Evolutionary conservation across 1,140 invertebrate genomes (phyloP).

Genomic region (Probaryconus sp.): DNA sequence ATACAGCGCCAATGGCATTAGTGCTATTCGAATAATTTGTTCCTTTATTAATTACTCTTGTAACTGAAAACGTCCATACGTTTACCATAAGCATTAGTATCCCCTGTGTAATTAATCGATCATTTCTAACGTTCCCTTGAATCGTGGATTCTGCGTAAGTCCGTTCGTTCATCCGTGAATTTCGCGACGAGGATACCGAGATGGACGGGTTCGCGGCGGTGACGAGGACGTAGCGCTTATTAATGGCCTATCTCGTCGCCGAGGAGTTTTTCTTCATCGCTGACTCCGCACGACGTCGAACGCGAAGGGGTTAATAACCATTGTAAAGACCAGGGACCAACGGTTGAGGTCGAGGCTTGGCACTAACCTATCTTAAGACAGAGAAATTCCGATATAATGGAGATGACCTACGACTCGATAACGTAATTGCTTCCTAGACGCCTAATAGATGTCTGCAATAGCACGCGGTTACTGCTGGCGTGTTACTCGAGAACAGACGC

Average conservation of each 20-base stretch:
- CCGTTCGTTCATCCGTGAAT: constrained; percentile 49
- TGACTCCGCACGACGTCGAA: constrained; percentile 58
- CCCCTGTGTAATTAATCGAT: constrained; percentile 41
- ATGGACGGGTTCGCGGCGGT: background rate
- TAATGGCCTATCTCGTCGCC: constrained; percentile 63
- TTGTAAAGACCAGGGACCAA: constrained; percentile 61
- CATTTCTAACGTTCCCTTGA: constrained; percentile 27
- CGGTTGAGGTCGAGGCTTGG: constrained; percentile 62
- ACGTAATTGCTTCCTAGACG: constrained; percentile 75
- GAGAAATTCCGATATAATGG: constrained; percentile 75
- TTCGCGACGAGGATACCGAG: constrained; percentile 23
- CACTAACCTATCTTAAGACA: constrained; percentile 60
- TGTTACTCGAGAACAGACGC: constrained; percentile 44
- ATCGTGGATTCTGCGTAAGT: constrained; percentile 1
- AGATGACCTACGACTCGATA: constrained; percentile 74
- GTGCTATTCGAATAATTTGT: constrained; percentile 12
- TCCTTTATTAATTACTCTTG: constrained; percentile 20
- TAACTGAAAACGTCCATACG: constrained; percentile 27
- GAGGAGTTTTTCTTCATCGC: constrained; percentile 42
- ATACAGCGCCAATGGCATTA: no score
- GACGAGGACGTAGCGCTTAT: constrained; percentile 56
- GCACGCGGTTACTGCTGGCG: constrained; percentile 29
- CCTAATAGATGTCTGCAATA: constrained; percentile 64
- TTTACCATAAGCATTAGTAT: constrained; percentile 22
- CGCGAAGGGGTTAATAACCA: constrained; percentile 72